Conservation (phyloP, 2,113 vertebrate genomes). For the Phylloscopus whistleri region DNA sequence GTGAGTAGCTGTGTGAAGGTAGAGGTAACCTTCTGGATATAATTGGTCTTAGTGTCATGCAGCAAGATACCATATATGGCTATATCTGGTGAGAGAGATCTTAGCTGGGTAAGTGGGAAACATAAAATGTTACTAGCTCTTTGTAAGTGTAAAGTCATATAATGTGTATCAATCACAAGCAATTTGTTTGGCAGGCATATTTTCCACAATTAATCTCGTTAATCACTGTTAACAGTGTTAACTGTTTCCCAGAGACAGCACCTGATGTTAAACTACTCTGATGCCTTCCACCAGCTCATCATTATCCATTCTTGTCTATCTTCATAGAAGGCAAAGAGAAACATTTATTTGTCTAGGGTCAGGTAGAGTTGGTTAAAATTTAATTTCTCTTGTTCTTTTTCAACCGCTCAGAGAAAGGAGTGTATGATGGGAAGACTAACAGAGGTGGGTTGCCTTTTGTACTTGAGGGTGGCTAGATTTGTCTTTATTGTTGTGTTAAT, state of each 20-base stretch:
- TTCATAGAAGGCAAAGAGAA: constrained; percentile 53
- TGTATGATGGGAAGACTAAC: constrained; percentile 68
- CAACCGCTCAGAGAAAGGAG: constrained; percentile 69
- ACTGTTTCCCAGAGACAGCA: constrained; percentile 6
- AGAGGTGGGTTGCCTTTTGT: constrained; percentile 68
- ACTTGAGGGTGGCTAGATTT: constrained; percentile 68
- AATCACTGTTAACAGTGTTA: constrained; percentile 9
- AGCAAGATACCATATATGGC: not conserved
- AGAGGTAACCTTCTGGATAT: not conserved
- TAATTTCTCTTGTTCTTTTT: constrained; percentile 67
- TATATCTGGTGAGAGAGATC: not conserved
- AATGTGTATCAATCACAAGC: not conserved
- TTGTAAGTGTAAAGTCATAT: not conserved
- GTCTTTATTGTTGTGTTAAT: constrained; percentile 38
- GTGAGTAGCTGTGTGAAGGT: not conserved
- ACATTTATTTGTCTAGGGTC: constrained; percentile 37
- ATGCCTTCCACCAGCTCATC: constrained; percentile 8
- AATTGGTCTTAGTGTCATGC: not conserved
- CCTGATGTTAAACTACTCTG: not conserved
- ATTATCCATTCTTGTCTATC: constrained; percentile 13
- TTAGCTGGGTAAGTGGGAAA: not conserved
- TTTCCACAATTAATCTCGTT: not conserved
- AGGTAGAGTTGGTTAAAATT: constrained; percentile 65
- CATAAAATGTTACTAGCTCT: not conserved
- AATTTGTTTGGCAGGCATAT: not conserved